Base-by-base conservation (phyloP, 2,888 invertebrate genomes). In the Palloptera scutellata region DNA sequence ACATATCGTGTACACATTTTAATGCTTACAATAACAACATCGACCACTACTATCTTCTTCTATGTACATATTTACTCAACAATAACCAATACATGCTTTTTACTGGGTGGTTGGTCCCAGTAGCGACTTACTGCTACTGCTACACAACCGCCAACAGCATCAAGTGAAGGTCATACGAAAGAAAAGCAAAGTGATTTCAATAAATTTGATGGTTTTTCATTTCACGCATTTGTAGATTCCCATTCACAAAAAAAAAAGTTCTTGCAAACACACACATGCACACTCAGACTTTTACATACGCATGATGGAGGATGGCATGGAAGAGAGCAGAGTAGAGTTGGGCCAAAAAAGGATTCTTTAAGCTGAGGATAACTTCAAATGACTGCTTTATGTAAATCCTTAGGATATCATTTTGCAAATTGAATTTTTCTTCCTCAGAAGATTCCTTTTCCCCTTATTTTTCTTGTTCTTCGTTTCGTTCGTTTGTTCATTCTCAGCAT, bases 131-230 rank as follows among this genome's bases (percentile, higher is more conserved):
- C 30, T 30, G 30, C 30, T 30, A 6, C 30, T 30, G 6, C 6
- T 30, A 4, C 30, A 57, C 61, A 66, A 57, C 57, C 54, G 54
- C 43, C 63, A 63, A 63, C 45, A 63, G 55, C 66, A 40, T 54
- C 45, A 61, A 64, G 61, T 59, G 60, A 57, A 61, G 60, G 57
- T 65, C 61, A 62, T 54, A 42, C n/a, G 54, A 53, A 62, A 42
- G 41, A 42, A 48, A 59, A 64, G 55, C 60, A 57, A 71, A 80
- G 82, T 83, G 83, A 82, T 83, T 81, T 83, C 83, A 81, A 81
- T 83, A 81, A 83, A 83, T 81, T 82, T 81, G 81, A 81, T 81
- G 80, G 81, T 75, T 80, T 81, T 79, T 76, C 80, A 79, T 80
- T 83, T 82, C 70, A 78, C 78, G 40, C 17, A 15, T 10, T 52